Percentiles rank a stretch among this genome's conserved stretches.
phyloP scores from a whole-genome alignment of 1,140 invertebrate genomes.

The Solenopsis fugax region DNA sequence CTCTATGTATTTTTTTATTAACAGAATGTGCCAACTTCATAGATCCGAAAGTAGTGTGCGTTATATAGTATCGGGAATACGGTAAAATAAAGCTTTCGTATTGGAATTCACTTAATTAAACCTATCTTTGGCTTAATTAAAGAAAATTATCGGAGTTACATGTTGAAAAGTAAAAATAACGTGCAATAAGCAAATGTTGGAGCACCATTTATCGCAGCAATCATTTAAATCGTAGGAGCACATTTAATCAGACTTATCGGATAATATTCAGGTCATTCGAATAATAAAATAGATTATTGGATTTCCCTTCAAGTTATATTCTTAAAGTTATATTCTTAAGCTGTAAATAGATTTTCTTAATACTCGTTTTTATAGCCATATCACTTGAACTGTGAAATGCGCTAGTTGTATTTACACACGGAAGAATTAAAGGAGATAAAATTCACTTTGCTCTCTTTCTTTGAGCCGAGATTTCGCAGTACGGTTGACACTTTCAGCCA shows the following conservation, averaged over 20 bases:
- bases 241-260: not conserved
- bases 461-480: not conserved
- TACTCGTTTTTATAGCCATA: not conserved
- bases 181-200: not conserved
- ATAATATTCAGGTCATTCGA: constrained; percentile 16
- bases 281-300: constrained; percentile 15
- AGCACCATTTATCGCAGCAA: not conserved
- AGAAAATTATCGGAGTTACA: constrained; percentile 16
- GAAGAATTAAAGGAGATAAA: not conserved
- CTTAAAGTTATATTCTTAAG: not conserved
- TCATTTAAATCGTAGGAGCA: not conserved
- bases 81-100: not conserved
- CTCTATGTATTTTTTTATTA: too few relatives aligned
- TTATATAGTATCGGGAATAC: not conserved
- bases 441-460: not conserved
- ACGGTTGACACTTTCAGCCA: constrained; percentile 18
- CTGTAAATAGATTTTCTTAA: constrained; percentile 1
- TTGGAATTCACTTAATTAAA: constrained; percentile 13
- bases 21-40: too few relatives aligned
- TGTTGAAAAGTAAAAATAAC: not conserved
- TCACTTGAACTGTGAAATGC: not conserved
- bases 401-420: not conserved
- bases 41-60: constrained; percentile 6
- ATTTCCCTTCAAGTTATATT: not conserved
- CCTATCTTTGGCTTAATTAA: not conserved